phyloP scores from a whole-genome alignment of 1,140 invertebrate species.

The Cydia strobilella region DNA sequence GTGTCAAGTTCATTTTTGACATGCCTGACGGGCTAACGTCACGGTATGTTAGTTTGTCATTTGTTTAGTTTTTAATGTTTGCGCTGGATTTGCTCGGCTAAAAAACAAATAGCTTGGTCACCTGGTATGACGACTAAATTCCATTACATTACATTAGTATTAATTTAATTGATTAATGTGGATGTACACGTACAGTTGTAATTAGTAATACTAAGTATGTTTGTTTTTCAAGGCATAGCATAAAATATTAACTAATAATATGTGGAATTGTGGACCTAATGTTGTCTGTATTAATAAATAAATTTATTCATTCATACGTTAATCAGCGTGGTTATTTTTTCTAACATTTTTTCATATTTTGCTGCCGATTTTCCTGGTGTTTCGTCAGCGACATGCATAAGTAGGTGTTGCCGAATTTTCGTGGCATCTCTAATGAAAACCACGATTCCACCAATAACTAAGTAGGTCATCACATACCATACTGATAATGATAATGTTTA shows the following conservation, averaged over 20 bases:
- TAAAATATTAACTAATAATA: too few species aligned
- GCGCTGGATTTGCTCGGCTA: background rate
- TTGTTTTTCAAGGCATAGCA: conserved; percentile 43
- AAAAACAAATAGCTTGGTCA: background rate
- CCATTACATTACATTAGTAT: background rate
- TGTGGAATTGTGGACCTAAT: too few species aligned
- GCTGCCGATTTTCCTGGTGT: conserved; percentile 52
- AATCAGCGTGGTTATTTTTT: conserved; percentile 39
- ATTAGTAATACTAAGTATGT: conserved; percentile 2
- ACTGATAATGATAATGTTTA: too few species aligned
- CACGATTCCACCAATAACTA: too few species aligned
- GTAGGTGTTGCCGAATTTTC: too few species aligned
- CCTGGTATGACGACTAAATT: background rate
- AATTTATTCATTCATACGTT: too few species aligned
- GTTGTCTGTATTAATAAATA: too few species aligned
- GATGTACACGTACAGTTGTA: background rate
- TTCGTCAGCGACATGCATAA: conserved; percentile 52
- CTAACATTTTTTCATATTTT: conserved; percentile 46
- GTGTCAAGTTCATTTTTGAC: conserved; percentile 43
- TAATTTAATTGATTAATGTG: conserved; percentile 7
- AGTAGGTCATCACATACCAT: too few species aligned
- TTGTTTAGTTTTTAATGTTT: conserved; percentile 23
- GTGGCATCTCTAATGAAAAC: too few species aligned
- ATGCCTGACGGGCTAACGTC: conserved; percentile 45
- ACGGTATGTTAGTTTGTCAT: conserved; percentile 36